Base-by-base conservation (phyloP, 2,113 vertebrate species). In the Rutilus rutilus region DNA sequence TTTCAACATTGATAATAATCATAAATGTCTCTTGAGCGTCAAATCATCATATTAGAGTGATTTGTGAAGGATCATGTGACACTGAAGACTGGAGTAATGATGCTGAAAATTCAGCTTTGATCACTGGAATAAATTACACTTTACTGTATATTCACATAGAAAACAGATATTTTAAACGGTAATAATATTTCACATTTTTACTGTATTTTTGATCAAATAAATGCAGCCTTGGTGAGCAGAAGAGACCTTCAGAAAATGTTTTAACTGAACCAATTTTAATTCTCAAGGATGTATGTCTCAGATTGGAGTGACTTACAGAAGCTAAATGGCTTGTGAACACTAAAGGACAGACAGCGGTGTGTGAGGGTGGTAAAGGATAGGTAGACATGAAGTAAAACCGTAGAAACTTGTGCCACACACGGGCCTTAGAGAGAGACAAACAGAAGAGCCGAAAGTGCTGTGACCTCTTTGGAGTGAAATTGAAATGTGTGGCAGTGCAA, bases 401-500 rank as follows among this genome's bases (percentile, higher is more conserved):
- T 23, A n/a, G 45, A 42, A 73, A 2, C 14, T 5, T 69, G 36
- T 42, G 67, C 67, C 33, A 39, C 67, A 39, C 67, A 23, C 39
- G 17, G 33, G 39, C 42, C 42, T 47, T 4, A 74, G 60, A 79
- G 39, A 79, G 78, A 64, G 54, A 74, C 64, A 84, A 71, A 86
- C 85, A 86, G 79, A 73, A 60, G 78, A 64, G 79, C 73, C 27
- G 54, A 78, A 85, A 27, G 78, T 86, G 78, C 75, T 85, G 47
- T 85, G 78, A 87, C 78, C 86, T 87, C 82, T 85, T 82, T 78
- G 78, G 81, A 87, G 73, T 87, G 83, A 88, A 90, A 89, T 90
- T 89, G 89, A 91, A 88, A 91, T 82, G 86, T 86, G 86, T 88
- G 79, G 54, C 79, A 78, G 89, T 88, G 79, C 80, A 78, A 78